Conservation (phyloP, 2,113 vertebrate species). For the Tinamus guttatus region DNA sequence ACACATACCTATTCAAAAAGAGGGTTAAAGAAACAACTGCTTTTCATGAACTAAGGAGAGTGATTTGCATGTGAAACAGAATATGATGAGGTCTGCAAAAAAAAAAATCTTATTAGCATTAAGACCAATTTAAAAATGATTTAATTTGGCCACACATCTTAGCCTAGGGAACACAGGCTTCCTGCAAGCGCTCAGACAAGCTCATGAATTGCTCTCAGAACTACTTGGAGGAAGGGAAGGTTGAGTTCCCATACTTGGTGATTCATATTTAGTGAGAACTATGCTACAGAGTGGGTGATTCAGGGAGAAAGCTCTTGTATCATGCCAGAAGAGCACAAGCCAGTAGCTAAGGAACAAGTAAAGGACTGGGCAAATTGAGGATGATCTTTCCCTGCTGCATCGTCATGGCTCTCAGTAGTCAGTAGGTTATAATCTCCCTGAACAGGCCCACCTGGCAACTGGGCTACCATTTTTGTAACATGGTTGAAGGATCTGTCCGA, state of each 20-base stretch:
- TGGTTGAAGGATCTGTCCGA: background rate
- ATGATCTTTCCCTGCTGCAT: background rate
- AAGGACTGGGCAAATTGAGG: background rate
- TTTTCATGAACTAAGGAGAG: background rate
- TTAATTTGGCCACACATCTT: background rate
- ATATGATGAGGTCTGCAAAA: background rate
- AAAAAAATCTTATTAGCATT: background rate
- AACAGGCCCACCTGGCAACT: background rate
- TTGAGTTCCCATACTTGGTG: background rate
- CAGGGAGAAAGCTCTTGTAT: background rate
- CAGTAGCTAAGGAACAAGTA: background rate
- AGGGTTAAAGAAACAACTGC: background rate
- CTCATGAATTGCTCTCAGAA: background rate
- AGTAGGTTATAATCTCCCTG: background rate
- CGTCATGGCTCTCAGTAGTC: background rate
- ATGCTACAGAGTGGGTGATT: background rate
- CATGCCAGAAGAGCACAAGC: background rate
- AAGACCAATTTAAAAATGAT: background rate
- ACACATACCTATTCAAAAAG: background rate
- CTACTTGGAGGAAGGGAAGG: background rate
- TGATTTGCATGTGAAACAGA: conserved; percentile 5
- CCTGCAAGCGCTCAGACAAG: background rate
- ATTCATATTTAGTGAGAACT: background rate
- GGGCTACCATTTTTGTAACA: background rate
- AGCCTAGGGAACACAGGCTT: background rate